Base-by-base conservation (phyloP, 2,888 invertebrate species). In the Xanthia icteritia region DNA sequence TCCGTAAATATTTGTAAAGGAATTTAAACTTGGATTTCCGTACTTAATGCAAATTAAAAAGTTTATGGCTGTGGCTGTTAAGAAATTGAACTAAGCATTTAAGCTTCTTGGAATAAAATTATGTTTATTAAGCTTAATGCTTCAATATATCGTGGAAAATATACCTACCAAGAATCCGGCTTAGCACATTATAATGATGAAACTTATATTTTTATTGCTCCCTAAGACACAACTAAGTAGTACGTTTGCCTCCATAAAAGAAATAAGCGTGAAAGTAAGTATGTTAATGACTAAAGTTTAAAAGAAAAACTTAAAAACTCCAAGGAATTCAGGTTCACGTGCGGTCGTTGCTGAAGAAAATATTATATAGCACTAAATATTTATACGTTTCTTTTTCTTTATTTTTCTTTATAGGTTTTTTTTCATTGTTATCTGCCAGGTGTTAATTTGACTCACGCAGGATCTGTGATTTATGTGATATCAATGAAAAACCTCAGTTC, bases 21-120 rank as follows among this genome's bases (percentile, higher is more conserved):
- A 73, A 85, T 85, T 87, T 74, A 86, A 84, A 84, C 84, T 83
- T 78, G 56, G 70, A 67, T 83, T 86, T 79, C 73, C 73, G 45
- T 83, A 51, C 51, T 51, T 51, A 74, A 84, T 72, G 74, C 72
- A 86, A 84, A 86, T 84, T 83, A 79, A 84, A 86, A 75, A 84
- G 71, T 75, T 84, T 72, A 71, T 69, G 13, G 60, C 63, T 63
- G 58, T 56, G 72, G 45, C 79, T 73, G 54, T 42, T 56, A 15
- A n/a, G 58, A 45, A 68, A 60, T 48, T n/a, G 60, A 36, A 60
- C 64, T 63, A 76, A 64, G 64, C 77, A 17, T 82, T 76, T 65
- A 83, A 77, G 51, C 79, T 79, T 65, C 58, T 79, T 27, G 23
- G 68, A 51, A 79, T 23, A 83, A 51, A 67, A 83, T 51, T n/a